Base-by-base conservation (phyloP, 2,797 vertebrate genomes). In the Botia kubotai region DNA sequence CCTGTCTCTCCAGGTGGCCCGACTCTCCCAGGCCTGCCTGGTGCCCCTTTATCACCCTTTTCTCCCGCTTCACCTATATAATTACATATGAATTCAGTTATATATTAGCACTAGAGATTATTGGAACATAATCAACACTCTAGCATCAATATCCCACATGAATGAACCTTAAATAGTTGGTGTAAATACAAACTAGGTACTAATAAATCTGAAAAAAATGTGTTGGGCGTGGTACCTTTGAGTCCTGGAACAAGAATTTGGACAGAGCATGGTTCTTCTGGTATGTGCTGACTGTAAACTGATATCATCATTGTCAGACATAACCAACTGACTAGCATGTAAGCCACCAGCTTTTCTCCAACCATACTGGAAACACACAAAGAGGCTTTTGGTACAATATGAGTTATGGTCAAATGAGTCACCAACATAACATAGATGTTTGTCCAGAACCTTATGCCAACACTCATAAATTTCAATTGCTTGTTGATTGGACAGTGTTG, bases 211-310 rank as follows among this genome's bases (percentile, higher is more conserved):
- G 43, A 23, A 26, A 21, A 71, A 16, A 17, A 3, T 63, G 72
- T 26, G 12, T 53, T 55, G 8, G 8, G 21, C 46, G 48, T 11
- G 62, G n/a, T 95, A 95, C 97, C 98, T 98, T 99, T 99, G 80
- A 99, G 96, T 90, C 98, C 97, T 0, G 97, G 97, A 79, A 99
- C 95, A 17, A 99, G 96, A 86, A 99, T 97, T 89, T 99, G 97
- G 88, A 99, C 92, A 6, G 96, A 97, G 90, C 98, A 99, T 80
- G 96, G 91, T 12, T 99, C 98, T 0, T 98, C 98, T 80, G 92
- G 77, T 65, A 95, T 89, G 62, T 95, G 95, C 89, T 98, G 96
- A 91, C 95, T 91, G 87, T 89, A 79, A 52, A 90, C 94, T 81
- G 92, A 91, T 75, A 89, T 90, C 69, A 92, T 89, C 82, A 95